Evolutionary conservation across 2,113 vertebrate genomes (phyloP), one percentile per base, ranked within the genome.

Genomic region (Phoenicopterus ruber): DNA sequence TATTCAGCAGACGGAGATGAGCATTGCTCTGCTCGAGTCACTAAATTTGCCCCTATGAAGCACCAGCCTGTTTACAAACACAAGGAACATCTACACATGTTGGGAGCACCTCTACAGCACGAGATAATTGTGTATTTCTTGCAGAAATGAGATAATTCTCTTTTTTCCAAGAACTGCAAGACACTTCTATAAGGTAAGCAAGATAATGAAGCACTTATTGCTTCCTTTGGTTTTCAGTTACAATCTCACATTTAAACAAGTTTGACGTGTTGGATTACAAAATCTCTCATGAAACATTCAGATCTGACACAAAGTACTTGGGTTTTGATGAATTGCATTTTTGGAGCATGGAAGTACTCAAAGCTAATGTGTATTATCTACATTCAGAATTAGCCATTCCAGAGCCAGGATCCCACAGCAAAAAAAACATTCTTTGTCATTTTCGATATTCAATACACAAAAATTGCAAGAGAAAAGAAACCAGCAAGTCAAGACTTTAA

Each of bases 231-330:
- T 50, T 94, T 96, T 84, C 86, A 59, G 74, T 63, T 90, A 71
- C 82, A 82, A 38, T 25, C 90, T 91, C 63, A 29, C 58, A 65
- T 95, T 95, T 95, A 95, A 95, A 80, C 90, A 91, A 96, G 67
- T 44, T 49, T 95, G 87, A 94, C 95, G 58, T 81, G 62, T 19
- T 63, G 71, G 85, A 93, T 96, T 96, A 91, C 90, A 93, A 96
- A 96, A 93, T 95, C 89, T 74, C 89, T 93, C 9, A 29, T 86
- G 87, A 87, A 88, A 77, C 74, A 71, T 91, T 70, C 63, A 86
- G 70, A 67, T 83, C 89, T 88, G 94, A 97, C 96, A 94, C 84
- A 94, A 95, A 95, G 93, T 73, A 94, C 95, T 97, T 80, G 89
- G 32, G 81, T 58, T 94, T 88, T 93, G 91, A 95, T 85, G 78